Evolutionary conservation across 2,797 vertebrate genomes (phyloP).

Genomic region (Cirrhinus molitorella): DNA sequence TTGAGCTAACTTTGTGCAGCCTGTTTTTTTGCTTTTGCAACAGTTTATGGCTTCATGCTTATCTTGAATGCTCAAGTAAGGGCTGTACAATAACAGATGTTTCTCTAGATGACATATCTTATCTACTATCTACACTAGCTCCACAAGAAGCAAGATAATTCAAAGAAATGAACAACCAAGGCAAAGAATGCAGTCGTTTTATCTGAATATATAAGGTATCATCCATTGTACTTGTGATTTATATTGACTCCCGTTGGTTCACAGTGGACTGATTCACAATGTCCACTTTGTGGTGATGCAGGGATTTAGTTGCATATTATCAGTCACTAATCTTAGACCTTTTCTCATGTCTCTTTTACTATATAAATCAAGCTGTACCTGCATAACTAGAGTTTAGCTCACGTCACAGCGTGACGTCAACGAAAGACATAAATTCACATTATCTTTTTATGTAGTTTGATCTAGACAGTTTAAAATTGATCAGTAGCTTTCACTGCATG

Average conservation of each 20-base stretch:
- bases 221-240: conserved; percentile 1
- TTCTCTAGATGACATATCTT: neutral
- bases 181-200: neutral
- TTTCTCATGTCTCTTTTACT: neutral
- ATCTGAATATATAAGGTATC: neutral
- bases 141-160: neutral
- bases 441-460: neutral
- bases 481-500: neutral
- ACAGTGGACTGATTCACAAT: neutral
- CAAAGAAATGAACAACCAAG: neutral
- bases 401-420: neutral
- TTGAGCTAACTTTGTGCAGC: neutral
- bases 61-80: neutral
- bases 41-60: neutral
- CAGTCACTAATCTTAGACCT: neutral
- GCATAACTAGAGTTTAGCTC: neutral
- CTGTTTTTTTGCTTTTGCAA: neutral
- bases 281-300: neutral
- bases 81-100: neutral
- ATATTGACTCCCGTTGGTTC: neutral
- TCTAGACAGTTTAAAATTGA: neutral
- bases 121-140: conserved; percentile 6
- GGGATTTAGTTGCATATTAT: neutral
- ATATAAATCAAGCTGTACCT: neutral
- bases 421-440: neutral